Conservation (phyloP, 1,140 invertebrate genomes). For the Heliconius nattereri region DNA sequence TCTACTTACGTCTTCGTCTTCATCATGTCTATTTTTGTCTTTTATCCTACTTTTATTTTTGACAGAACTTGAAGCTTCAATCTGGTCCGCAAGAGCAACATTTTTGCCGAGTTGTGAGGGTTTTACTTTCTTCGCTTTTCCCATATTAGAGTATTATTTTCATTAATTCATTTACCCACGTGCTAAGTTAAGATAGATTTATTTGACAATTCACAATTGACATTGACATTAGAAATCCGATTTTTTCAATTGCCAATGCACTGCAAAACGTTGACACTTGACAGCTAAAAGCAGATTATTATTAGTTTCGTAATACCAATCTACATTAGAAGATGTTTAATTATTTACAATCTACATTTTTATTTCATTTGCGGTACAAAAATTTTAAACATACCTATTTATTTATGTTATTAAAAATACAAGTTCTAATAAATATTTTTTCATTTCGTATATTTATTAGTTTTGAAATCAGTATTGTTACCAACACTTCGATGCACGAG, state of each 20-base stretch:
- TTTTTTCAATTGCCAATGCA: neutral
- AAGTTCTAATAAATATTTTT: too few relatives aligned
- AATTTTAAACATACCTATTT: too few relatives aligned
- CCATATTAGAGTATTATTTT: slow-evolving; percentile 73
- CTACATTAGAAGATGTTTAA: too few relatives aligned
- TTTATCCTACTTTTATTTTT: slow-evolving; percentile 83
- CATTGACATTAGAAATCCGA: neutral
- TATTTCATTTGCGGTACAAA: too few relatives aligned
- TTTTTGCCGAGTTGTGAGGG: slow-evolving; percentile 81
- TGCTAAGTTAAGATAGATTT: neutral
- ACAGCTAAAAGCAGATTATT: too few relatives aligned
- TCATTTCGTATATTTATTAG: too few relatives aligned
- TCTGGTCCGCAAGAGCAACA: slow-evolving; percentile 82
- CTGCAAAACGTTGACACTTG: too few relatives aligned
- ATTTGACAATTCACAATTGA: neutral
- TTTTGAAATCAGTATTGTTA: too few relatives aligned
- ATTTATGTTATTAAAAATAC: too few relatives aligned
- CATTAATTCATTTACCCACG: neutral
- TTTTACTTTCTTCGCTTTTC: slow-evolving; percentile 84
- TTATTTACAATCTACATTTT: too few relatives aligned
- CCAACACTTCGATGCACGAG: too few relatives aligned
- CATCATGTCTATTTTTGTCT: slow-evolving; percentile 78
- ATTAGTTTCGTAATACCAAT: too few relatives aligned
- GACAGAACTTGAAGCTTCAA: slow-evolving; percentile 78
- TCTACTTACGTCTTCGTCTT: slow-evolving; percentile 82